A percentile compares a stretch with the other conserved stretches of the same genome.
Evolutionary conservation across 2,888 invertebrate species (phyloP).

Genomic region (Imbricaverruca yamaguchii): DNA sequence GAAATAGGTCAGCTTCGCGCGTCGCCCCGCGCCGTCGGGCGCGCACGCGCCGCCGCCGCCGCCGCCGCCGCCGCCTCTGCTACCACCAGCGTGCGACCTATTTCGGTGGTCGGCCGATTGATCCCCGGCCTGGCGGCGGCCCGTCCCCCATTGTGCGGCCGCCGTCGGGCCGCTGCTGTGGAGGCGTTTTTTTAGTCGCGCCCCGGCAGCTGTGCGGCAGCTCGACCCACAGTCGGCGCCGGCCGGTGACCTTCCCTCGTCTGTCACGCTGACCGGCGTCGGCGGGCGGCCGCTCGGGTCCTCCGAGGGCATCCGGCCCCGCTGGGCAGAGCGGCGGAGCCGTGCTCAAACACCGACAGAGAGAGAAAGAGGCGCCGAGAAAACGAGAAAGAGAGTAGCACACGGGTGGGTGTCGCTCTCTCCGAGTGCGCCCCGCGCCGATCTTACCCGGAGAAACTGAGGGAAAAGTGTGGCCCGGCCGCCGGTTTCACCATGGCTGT

Average conservation of each 20-base stretch:
- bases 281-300: too few species aligned
- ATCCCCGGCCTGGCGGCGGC: neutral
- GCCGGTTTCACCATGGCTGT: conserved; percentile 9
- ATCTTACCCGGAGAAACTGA: conserved; percentile 4
- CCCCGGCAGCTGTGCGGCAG: too few species aligned
- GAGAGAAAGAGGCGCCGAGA: neutral
- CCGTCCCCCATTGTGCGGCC: neutral
- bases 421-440: neutral
- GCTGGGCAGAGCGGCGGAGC: too few species aligned
- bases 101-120: neutral
- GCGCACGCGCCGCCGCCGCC: neutral
- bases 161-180: neutral
- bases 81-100: neutral
- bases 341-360: neutral
- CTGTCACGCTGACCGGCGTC: too few species aligned
- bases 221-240: too few species aligned
- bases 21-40: neutral
- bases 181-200: too few species aligned
- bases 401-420: too few species aligned
- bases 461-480: conserved; percentile 20
- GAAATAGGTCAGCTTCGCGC: conserved; percentile 2
- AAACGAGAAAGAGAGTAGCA: too few species aligned
- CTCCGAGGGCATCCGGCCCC: too few species aligned
- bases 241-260: too few species aligned
- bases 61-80: neutral